Base-by-base conservation (phyloP, 2,888 invertebrate genomes). In the Augochlorella aurata region DNA sequence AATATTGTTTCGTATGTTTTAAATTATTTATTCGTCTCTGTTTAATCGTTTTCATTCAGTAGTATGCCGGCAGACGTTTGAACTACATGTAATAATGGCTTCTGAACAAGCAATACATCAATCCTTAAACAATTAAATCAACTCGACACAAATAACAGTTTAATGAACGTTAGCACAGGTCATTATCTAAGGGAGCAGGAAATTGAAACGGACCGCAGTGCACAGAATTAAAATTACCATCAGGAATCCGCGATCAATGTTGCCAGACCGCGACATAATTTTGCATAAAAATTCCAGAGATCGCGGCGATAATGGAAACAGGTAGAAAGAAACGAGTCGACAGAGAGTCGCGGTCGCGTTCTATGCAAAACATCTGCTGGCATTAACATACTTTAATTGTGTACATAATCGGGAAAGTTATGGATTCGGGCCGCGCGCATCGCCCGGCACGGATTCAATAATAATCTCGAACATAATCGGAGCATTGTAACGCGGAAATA, bases 341-440 rank as follows among this genome's bases (percentile, higher is more conserved):
- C 44, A 16, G 24, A 24, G 29, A 38, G 63, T 12, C 7, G 18
- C 45, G 21, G 66, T 66, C 69, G 58, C 70, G 74, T 66, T 65
- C 45, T 69, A 79, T 79, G 73, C 81, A 79, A 79, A 79, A 79
- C 71, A 44, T 79, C 80, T 45, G 66, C n/a, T 16, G 4, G 47
- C 58, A 81, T 81, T 81, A 81, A 70, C 74, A 81, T 80, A 80
- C 61, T 66, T 79, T 58, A 29, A 24, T 58, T 52, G 54, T 24
- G 54, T 24, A 16, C 45, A 18, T 52, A 80, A 80, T 74, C 81
- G 58, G 74, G n/a, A 50, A 80, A 80, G 70, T 74, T 66, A 69
- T 73, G 80, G 80, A 81, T 80, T 70, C 74, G 69, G 81, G 74
- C 73, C 80, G 80, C 61, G 61, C 81, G 77, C 71, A 79, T 79